These are phyloP conservation scores for Jaculus jaculus DNA, from an alignment of 2,113 vertebrate genomes.

Conservation along the genomic window DNA sequence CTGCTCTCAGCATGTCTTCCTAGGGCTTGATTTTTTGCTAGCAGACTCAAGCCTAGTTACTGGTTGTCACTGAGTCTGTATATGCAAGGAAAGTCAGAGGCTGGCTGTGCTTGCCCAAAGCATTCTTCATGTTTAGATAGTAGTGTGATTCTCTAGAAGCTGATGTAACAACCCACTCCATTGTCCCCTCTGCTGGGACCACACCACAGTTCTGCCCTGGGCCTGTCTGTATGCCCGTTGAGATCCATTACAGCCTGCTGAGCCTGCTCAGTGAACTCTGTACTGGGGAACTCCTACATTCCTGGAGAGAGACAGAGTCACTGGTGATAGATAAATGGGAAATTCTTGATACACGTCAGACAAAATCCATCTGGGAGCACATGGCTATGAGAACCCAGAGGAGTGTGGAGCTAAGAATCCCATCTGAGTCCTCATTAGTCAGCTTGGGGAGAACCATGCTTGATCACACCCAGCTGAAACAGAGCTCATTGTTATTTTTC, in stretches of 20 bases:
- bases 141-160: neutral
- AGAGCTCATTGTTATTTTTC: neutral
- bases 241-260: no score
- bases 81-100: neutral
- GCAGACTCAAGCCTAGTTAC: no score
- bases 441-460: neutral
- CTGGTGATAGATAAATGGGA: neutral
- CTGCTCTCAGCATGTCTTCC: neutral
- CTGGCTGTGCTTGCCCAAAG: neutral
- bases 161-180: neutral
- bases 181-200: neutral
- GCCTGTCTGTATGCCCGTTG: no score
- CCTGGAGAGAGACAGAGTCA: neutral
- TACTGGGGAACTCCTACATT: neutral
- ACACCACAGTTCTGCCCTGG: neutral
- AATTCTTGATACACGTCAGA: neutral
- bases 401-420: neutral
- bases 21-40: neutral
- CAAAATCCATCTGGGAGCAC: conserved; percentile 10
- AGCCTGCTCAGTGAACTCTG: neutral
- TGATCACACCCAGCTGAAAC: neutral
- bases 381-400: conserved; percentile 45
- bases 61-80: neutral
- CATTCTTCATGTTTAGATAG: neutral
- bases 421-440: neutral